Percentiles rank a stretch among this genome's conserved stretches.
Conservation (phyloP, 1,140 invertebrate genomes). For the Formica selysi region DNA sequence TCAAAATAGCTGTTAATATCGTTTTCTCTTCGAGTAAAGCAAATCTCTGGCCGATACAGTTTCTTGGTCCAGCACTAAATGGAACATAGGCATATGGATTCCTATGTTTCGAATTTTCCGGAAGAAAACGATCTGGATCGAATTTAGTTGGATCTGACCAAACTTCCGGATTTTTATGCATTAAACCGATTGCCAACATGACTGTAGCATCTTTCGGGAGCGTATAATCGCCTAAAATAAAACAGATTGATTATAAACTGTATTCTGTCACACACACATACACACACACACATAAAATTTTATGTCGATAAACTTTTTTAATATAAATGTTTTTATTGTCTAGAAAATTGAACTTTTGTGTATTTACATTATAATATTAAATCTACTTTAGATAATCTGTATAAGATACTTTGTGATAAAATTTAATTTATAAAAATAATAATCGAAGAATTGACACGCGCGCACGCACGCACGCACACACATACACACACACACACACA, state of each 20-base stretch:
- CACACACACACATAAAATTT: too few relatives aligned
- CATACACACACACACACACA: too few relatives aligned
- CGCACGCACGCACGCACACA: too few relatives aligned
- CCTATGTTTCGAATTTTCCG: conserved; percentile 85
- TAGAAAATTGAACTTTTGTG: background rate
- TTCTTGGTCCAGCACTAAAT: conserved; percentile 78
- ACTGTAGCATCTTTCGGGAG: conserved; percentile 84
- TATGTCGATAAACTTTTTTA: background rate
- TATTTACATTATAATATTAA: too few relatives aligned
- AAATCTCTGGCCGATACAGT: conserved; percentile 80
- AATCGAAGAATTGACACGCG: too few relatives aligned
- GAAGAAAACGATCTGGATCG: conserved; percentile 87
- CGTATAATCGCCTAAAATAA: conserved; percentile 65
- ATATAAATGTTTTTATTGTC: background rate
- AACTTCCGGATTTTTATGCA: conserved; percentile 85
- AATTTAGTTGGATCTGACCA: conserved; percentile 92
- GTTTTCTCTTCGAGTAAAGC: conserved; percentile 88
- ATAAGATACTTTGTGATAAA: too few relatives aligned
- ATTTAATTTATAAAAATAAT: too few relatives aligned
- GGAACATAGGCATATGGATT: conserved; percentile 88
- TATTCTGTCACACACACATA: too few relatives aligned
- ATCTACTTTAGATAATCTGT: too few relatives aligned
- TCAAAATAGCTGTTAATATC: conserved; percentile 86
- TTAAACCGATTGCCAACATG: conserved; percentile 85
- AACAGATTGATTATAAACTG: background rate